Base-by-base conservation (phyloP, 2,113 vertebrate genomes). In the Labeo rohita region DNA sequence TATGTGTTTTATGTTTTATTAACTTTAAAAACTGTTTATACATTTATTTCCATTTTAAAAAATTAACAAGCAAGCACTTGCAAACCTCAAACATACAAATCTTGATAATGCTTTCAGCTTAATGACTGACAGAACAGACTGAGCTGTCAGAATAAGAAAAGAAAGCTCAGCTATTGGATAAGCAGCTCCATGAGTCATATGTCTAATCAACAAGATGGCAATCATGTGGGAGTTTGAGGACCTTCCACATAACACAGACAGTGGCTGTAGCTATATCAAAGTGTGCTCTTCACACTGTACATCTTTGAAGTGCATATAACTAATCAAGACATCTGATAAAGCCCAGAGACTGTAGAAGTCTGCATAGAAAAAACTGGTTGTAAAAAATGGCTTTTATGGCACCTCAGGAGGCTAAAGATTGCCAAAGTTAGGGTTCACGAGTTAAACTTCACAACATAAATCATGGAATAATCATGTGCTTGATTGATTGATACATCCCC, bases 181-280 rank as follows among this genome's bases (percentile, higher is more conserved):
- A 52, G 15, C 12, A 78, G 50, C 49, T 78, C 28, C 28, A 39
- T 61, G 77, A n/a, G 34, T 59, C 77, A 80, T 36, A 49, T 47
- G 10, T 80, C 77, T 61, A 80, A 80, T 61, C 56, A 63, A 23
- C 34, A 59, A n/a, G 28, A 80, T 45, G 36, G 36, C 36, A 61
- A 80, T 56, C 56, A 43, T 61, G 77, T 80, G 77, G 54, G 77
- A 61, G 77, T 80, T 78, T 78, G 75, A 56, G 75, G 56, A 23
- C 6, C 54, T 54, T 39, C 18, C 18, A 7, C 18, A 8, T 59
- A 21, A 21, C 54, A n/a, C 56, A 59, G 56, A 43, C 16, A n/a
- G 6, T 23, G 72, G 54, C 54, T 76, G 70, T 76, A 70, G 65
- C 36, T 36, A 68, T 39, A 54, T 54, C 15, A 78, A 63, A 68